Conservation (phyloP, 2,113 vertebrate species). For the Pagrus major region DNA sequence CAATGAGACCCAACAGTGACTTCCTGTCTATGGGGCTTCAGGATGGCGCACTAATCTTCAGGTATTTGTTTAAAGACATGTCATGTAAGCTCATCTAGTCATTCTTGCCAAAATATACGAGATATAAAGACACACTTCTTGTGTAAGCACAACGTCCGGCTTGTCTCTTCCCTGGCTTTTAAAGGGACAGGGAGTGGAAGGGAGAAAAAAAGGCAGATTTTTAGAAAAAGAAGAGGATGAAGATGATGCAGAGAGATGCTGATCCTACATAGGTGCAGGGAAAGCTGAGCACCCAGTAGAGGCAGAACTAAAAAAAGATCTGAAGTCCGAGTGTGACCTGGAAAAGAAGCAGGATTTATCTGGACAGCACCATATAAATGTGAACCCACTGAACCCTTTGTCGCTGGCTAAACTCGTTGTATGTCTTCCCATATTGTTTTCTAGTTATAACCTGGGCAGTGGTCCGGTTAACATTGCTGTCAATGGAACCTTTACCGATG, state of each 20-base stretch:
- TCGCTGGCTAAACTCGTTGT: not conserved
- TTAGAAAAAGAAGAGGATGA: conserved; percentile 6
- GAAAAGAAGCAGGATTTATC: conserved; percentile 10
- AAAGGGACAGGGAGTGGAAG: not conserved
- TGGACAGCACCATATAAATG: not conserved
- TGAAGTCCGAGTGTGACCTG: not conserved
- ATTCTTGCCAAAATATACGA: not conserved
- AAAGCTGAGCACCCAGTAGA: conserved; percentile 9
- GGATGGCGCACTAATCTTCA: conserved; percentile 91
- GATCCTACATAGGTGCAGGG: conserved; percentile 7
- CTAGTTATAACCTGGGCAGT: conserved; percentile 95
- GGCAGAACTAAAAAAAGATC: conserved; percentile 24
- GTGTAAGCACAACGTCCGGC: no score
- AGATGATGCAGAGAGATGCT: not conserved
- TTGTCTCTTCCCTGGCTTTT: not conserved
- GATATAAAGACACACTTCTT: not conserved
- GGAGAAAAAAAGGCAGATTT: not conserved
- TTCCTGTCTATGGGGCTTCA: conserved; percentile 94
- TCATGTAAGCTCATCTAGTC: not conserved
- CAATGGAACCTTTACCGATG: conserved; percentile 92
- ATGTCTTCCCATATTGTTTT: conserved; percentile 31
- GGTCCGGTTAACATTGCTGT: conserved; percentile 86
- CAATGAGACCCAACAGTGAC: conserved; percentile 92
- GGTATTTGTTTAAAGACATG: conserved; percentile 78
- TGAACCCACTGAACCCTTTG: not conserved